These are phyloP conservation scores for Synanthedon vespiformis DNA, from an alignment of 2,888 invertebrate species.

Conservation along the genomic window DNA sequence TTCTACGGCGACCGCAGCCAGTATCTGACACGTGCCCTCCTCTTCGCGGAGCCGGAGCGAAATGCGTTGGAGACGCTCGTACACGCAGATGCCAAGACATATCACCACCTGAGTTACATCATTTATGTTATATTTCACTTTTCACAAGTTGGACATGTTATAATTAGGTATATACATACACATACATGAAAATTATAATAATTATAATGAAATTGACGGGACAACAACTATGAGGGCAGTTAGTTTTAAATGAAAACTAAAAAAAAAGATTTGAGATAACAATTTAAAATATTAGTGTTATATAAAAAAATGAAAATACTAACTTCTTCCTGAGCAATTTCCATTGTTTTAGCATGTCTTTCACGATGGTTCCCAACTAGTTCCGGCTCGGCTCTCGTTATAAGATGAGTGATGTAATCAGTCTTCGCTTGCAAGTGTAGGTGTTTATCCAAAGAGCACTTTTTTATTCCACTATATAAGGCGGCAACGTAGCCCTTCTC, in stretches of 20 bases:
- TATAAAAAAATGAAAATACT: slow-evolving; percentile 3
- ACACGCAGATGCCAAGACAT: slow-evolving; percentile 93
- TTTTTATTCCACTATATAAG: slow-evolving; percentile 87
- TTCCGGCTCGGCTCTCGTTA: slow-evolving; percentile 92
- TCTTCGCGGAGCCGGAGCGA: slow-evolving; percentile 89
- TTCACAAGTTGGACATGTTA: no score
- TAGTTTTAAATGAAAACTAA: no score
- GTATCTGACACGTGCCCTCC: slow-evolving; percentile 93
- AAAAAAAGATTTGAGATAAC: no score
- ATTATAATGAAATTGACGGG: no score
- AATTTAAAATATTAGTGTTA: background rate
- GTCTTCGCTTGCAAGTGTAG: slow-evolving; percentile 89
- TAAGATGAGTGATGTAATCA: slow-evolving; percentile 88
- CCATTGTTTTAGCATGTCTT: slow-evolving; percentile 95
- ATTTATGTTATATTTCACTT: no score
- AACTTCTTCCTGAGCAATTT: slow-evolving; percentile 94
- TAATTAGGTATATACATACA: no score
- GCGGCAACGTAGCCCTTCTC: slow-evolving; percentile 92
- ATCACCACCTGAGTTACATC: slow-evolving; percentile 76
- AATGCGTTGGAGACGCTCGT: slow-evolving; percentile 89
- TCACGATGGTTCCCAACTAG: slow-evolving; percentile 88
- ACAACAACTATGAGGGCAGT: no score
- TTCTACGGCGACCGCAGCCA: slow-evolving; percentile 89
- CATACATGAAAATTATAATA: no score
- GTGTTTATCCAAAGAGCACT: slow-evolving; percentile 88